Base-by-base conservation (phyloP, 2,113 vertebrate genomes). In the Ctenomys sociabilis region DNA sequence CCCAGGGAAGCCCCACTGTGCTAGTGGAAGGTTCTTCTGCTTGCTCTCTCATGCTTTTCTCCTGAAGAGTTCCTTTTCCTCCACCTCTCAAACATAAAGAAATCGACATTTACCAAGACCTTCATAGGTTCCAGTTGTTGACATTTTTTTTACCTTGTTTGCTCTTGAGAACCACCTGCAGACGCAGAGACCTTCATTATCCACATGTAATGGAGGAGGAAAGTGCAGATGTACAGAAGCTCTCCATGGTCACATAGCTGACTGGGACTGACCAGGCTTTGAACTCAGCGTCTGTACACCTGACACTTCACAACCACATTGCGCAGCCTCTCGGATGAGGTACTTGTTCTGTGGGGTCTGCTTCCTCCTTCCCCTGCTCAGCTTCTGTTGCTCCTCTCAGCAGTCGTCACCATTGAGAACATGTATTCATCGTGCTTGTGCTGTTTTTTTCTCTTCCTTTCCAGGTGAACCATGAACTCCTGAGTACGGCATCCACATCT, bases 221-320 rank as follows among this genome's bases (percentile, higher is more conserved):
- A 77, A n/a, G 45, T 66, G 54, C 3, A 40, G 13, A 88, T 61
- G 11, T 30, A 17, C 7, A n/a, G 54, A 57, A 84, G 19, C 52
- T 91, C 43, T 13, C 13, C 32, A 32, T 43, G 21, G 11, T 28
- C 45, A 84, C 26, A 21, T 21, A 84, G 81, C 19, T 68, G 13
- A 49, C 2, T 28, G 45, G 93, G 16, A n/a, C 13, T 32, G n/a
- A 73, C 37, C 10, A 30, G 54, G 24, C 35, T 66, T 94, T 43
- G 54, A 66, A 81, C 9, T 1, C 14, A 35, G 94, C 24, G 1
- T 77, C 59, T 32, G 10, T 5, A 19, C 32, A 22, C 22, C 17
- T 19, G 37, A 70, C 3, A 13, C 5, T n/a, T 85, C 0, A 24
- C 1, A 24, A 4, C 30, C n/a, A 45, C 8, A 7, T 7, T 1